A percentile compares a stretch with the other conserved stretches of the same genome.
These are phyloP conservation scores for Thalpophila matura DNA, from an alignment of 2,888 invertebrate species.

Conservation along the genomic window DNA sequence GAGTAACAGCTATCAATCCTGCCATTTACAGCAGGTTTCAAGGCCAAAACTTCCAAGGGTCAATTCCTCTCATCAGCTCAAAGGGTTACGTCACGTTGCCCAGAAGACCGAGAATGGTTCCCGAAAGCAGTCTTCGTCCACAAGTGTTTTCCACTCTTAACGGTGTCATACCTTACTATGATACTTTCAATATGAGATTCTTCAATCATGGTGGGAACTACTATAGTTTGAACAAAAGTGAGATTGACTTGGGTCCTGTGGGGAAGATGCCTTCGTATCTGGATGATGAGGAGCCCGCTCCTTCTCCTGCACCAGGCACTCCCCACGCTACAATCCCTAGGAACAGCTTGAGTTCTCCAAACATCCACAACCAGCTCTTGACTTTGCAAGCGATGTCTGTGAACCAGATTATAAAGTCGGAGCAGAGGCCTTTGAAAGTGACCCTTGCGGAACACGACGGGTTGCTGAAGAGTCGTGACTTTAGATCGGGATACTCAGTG, in stretches of 20 bases:
- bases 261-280: conserved; percentile 87
- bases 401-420: conserved; percentile 73
- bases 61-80: conserved; percentile 91
- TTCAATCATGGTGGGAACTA: conserved; percentile 95
- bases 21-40: conserved; percentile 88
- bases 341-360: conserved; percentile 88
- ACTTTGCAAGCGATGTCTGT: conserved; percentile 83
- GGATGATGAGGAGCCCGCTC: conserved; percentile 89
- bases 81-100: conserved; percentile 97
- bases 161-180: conserved; percentile 92
- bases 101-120: conserved; percentile 93
- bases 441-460: conserved; percentile 81
- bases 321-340: conserved; percentile 86
- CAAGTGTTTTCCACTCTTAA: conserved; percentile 84
- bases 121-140: conserved; percentile 84
- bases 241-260: conserved; percentile 90
- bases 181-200: conserved; percentile 95
- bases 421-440: conserved; percentile 81
- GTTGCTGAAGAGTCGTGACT: conserved; percentile 75
- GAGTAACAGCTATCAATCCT: conserved; percentile 76
- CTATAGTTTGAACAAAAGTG: conserved; percentile 94
- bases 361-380: conserved; percentile 88
- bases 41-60: conserved; percentile 91
- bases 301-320: conserved; percentile 89
- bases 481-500: conserved; percentile 78